A percentile compares a stretch with the other conserved stretches of the same genome.
Conservation (phyloP, 2,797 vertebrate genomes). For the Carduelis carduelis region DNA sequence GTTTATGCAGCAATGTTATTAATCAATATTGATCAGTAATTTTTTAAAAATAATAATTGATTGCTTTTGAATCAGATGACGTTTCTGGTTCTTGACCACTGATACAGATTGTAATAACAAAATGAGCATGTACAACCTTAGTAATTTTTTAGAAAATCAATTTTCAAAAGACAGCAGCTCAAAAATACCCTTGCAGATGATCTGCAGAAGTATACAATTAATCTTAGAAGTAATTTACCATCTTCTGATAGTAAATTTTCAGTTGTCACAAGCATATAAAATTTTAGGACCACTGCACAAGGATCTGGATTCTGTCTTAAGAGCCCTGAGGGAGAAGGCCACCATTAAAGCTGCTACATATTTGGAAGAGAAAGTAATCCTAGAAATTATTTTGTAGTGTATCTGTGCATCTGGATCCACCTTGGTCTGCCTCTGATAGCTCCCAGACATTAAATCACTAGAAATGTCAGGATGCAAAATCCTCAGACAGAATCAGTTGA, state of each 20-base stretch:
- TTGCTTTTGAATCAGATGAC: not conserved
- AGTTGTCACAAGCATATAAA: not conserved
- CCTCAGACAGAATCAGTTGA: not conserved
- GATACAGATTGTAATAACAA: not conserved
- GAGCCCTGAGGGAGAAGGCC: not conserved
- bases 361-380: not conserved
- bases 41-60: fast-evolving
- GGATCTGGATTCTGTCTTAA: not conserved
- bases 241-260: not conserved
- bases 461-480: not conserved
- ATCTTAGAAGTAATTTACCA: not conserved
- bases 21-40: not conserved
- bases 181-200: not conserved
- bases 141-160: not conserved
- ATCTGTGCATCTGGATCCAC: not conserved
- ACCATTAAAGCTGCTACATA: not conserved
- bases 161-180: not conserved
- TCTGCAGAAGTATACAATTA: not conserved
- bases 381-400: not conserved
- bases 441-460: not conserved
- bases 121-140: not conserved
- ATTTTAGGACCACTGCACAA: not conserved
- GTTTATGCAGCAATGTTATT: not conserved
- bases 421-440: not conserved
- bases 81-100: not conserved